phyloP scores from a whole-genome alignment of 2,888 invertebrate genomes.

The Cheilosia soror region DNA sequence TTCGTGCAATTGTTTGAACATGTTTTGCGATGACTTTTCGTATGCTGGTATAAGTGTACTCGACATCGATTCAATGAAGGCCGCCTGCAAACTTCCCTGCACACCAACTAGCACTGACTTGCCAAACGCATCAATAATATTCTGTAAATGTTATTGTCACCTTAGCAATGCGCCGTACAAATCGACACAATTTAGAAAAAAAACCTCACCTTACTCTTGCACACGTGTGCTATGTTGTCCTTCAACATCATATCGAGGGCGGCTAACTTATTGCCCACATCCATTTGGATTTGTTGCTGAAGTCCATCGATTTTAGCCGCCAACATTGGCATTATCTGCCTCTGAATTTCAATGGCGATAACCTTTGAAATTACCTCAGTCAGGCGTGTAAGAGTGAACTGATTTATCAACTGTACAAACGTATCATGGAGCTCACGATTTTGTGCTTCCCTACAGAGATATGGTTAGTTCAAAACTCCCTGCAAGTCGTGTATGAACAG shows the following conservation, averaged over 20 bases:
- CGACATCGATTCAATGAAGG: slow-evolving; percentile 91
- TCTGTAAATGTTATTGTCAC: slow-evolving; percentile 84
- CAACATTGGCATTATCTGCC: slow-evolving; percentile 85
- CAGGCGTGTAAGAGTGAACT: slow-evolving; percentile 84
- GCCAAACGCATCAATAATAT: slow-evolving; percentile 90
- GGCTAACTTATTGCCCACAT: slow-evolving; percentile 89
- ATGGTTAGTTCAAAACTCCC: not conserved
- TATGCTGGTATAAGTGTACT: slow-evolving; percentile 92
- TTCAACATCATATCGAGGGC: slow-evolving; percentile 90
- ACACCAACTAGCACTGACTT: slow-evolving; percentile 88
- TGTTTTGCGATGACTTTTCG: slow-evolving; percentile 93
- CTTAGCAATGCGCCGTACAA: not conserved
- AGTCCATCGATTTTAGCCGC: slow-evolving; percentile 89
- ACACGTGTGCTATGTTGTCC: slow-evolving; percentile 91
- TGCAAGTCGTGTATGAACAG: not conserved
- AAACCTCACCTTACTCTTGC: slow-evolving; percentile 89
- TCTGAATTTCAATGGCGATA: slow-evolving; percentile 86
- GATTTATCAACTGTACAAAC: slow-evolving; percentile 85
- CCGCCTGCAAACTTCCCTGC: slow-evolving; percentile 89
- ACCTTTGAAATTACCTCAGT: slow-evolving; percentile 85
- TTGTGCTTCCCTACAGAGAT: slow-evolving; percentile 82
- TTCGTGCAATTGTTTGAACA: slow-evolving; percentile 95
- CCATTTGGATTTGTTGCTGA: slow-evolving; percentile 89
- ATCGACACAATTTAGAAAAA: not conserved
- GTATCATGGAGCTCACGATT: slow-evolving; percentile 85